Base-by-base conservation (phyloP, 2,113 vertebrate species). In the Reinhardtius hippoglossoides region DNA sequence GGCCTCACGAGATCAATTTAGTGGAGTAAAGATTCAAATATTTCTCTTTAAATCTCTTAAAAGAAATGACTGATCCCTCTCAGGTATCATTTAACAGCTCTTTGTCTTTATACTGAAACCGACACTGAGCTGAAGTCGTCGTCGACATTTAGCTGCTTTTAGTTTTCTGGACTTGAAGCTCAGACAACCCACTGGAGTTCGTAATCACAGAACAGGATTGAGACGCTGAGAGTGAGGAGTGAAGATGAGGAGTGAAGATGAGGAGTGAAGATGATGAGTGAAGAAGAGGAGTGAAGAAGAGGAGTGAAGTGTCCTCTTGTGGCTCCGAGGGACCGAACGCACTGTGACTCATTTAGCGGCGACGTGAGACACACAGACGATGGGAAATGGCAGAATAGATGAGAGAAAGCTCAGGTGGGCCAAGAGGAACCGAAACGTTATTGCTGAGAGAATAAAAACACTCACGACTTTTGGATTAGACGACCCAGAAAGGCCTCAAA, bases 311-410 rank as follows among this genome's bases (percentile, higher is more conserved):
- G 40, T 42, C 40, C 40, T 42, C 35, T 37, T 37, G 35, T 37
- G 35, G 8, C 35, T 37, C 40, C 40, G 69, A 58, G 52, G 76
- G 55, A 58, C 61, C 21, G 24, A 46, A 61, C 44, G 5, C 16
- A 20, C 18, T 3, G 5, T 61, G 58, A 67, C 52, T 68, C 10
- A 5, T 73, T 24, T n/a, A 44, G 31, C 68, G 60, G 1, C 8
- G 21, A 16, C n/a, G 18, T 18, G 55, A 61, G 54, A 18, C 40
- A 67, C 13, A 24, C 4, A 23, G 26, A 37, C 35, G 35, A 37
- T 37, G 7, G 27, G 58, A 52, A 35, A 40, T 7, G 4, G 5
- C 10, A 42, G 18, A 9, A 27, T n/a, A 4, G 23, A 54, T 31
- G 7, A 18, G 1, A 13, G 9, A 44, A 61, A n/a, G 23, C 67